Conservation (phyloP, 1,140 invertebrate species). For the Atta cephalotes region DNA sequence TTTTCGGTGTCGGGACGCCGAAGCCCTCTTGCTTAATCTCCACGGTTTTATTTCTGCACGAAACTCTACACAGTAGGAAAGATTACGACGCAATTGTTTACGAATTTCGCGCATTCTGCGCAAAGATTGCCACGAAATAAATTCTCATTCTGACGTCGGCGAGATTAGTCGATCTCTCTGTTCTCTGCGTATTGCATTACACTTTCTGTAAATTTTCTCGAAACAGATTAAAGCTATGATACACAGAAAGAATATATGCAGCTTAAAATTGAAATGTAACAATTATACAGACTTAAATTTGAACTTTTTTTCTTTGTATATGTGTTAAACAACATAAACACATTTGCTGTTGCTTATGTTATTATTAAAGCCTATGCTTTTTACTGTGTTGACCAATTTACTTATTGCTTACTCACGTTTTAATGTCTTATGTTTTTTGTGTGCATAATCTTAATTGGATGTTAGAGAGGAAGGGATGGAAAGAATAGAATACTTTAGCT, state of each 20-base stretch:
- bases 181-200: not conserved
- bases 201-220: conserved; percentile 1
- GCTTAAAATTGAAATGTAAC: too few relatives aligned
- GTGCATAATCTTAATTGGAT: too few relatives aligned
- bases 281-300: too few relatives aligned
- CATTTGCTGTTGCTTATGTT: too few relatives aligned
- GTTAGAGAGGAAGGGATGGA: not conserved
- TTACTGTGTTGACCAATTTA: too few relatives aligned
- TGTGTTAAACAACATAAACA: too few relatives aligned
- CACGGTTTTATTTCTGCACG: not conserved
- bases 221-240: too few relatives aligned
- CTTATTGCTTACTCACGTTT: too few relatives aligned
- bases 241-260: too few relatives aligned
- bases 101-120: not conserved
- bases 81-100: not conserved
- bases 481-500: not conserved
- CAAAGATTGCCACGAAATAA: not conserved
- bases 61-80: not conserved
- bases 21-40: not conserved
- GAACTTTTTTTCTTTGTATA: too few relatives aligned
- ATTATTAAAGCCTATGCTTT: too few relatives aligned
- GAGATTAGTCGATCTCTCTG: not conserved
- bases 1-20: not conserved
- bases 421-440: too few relatives aligned
- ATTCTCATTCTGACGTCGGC: conserved; percentile 20